A percentile compares a stretch with the other conserved stretches of the same genome.
Evolutionary conservation across 2,797 vertebrate species (phyloP).

Genomic region (Lophotriccus pileatus): DNA sequence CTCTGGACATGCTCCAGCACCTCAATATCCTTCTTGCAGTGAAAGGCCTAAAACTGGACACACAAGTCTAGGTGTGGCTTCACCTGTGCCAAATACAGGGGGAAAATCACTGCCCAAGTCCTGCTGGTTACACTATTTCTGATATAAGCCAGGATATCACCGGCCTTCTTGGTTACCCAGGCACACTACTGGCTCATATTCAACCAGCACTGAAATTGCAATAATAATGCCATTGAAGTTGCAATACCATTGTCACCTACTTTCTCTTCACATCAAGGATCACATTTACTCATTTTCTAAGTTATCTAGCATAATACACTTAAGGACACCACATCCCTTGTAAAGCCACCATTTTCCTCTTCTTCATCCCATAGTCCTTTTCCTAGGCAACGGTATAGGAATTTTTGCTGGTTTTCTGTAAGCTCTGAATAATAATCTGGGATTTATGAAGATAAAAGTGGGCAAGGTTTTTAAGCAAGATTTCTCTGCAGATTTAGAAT

Average conservation of each 20-base stretch:
- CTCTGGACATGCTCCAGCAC: accelerated
- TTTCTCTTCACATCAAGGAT: not conserved
- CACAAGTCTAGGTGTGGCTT: accelerated
- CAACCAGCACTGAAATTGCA: not conserved
- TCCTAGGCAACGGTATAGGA: not conserved
- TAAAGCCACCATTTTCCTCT: not conserved
- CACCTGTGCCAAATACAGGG: accelerated
- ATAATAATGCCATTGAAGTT: not conserved
- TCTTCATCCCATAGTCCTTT: not conserved
- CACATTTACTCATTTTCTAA: not conserved
- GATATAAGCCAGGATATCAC: accelerated
- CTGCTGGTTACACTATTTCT: not conserved
- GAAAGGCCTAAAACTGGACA: accelerated
- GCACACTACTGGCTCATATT: accelerated
- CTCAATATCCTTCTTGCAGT: accelerated
- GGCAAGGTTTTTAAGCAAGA: not conserved
- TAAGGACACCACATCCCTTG: not conserved
- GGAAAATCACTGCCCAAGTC: not conserved
- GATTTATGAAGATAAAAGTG: not conserved
- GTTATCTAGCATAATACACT: not conserved
- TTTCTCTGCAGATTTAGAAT: not conserved
- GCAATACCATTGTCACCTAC: not conserved
- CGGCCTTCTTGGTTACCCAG: not conserved
- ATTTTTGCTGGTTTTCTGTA: not conserved
- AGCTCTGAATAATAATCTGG: not conserved